Base-by-base conservation (phyloP, 2,888 invertebrate genomes). In the Kryphioiulus occultus region DNA sequence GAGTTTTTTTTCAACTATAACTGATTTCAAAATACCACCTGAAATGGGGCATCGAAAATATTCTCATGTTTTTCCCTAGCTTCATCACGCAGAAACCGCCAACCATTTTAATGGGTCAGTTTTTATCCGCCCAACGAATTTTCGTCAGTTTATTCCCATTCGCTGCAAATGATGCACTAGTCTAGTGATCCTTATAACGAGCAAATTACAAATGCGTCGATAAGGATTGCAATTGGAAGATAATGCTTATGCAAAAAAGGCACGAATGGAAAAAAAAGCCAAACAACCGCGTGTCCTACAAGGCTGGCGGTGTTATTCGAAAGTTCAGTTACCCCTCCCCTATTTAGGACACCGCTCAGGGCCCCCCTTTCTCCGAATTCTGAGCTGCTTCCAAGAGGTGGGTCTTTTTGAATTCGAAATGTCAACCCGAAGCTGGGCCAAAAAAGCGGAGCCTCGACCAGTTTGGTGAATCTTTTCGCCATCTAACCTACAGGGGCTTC, bases 321-420 rank as follows among this genome's bases (percentile, higher is more conserved):
- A 26, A 78, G 78, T 78, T 78, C 78, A 26, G 12, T 30, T 78
- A 78, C 78, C 78, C 78, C 68, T 30, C 78, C 78, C 78, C 22
- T 78, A 78, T 78, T 78, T 78, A 78, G 78, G 78, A 78, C 78
- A 78, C 78, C 26, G 78, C 78, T 78, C 78, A 30, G 22, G 78
- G 78, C 78, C 78, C 78, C 30, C 26, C 30, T 22, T 30, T 68
- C 68, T 26, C 12, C 68, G 26, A 26, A 68, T 78, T 78, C 15
- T 9, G 30, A 10, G 78, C 30, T 4, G 78, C 26, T 78, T 26
- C 78, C 78, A 78, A 10, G 78, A 78, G 78, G 78, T 68, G 68
- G 68, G 78, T 30, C 78, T 78, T 22, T 78, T 78, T 53, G 19
- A 53, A 53, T 78, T 78, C 19, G 19, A 53, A 53, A 26, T 78